A percentile compares a stretch with the other conserved stretches of the same genome.
phyloP scores from a whole-genome alignment of 1,140 invertebrate genomes.

The Glossosoma conforme region DNA sequence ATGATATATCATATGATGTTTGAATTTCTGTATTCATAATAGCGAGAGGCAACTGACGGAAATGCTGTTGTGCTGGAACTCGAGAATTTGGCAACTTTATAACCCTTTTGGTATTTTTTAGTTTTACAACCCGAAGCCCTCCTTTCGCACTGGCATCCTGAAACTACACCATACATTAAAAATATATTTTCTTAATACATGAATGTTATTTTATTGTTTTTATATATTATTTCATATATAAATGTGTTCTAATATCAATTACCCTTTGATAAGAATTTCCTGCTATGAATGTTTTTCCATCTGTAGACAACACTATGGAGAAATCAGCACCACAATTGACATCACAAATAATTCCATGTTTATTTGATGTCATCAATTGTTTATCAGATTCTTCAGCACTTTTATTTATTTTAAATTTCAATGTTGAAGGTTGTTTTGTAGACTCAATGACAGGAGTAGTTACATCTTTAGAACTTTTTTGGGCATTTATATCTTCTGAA shows the following conservation, averaged over 20 bases:
- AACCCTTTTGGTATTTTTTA: conserved; percentile 48
- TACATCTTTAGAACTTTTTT: too few relatives aligned
- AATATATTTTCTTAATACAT: conserved; percentile 12
- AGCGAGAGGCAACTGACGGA: conserved; percentile 12
- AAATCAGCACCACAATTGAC: conserved; percentile 66
- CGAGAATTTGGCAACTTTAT: conserved; percentile 43
- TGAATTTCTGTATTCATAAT: conserved; percentile 3
- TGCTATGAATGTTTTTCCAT: conserved; percentile 56
- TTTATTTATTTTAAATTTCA: background rate
- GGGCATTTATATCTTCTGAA: too few relatives aligned
- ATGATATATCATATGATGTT: background rate
- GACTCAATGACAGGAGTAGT: too few relatives aligned
- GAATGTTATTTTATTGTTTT: too few relatives aligned
- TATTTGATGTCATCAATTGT: conserved; percentile 18
- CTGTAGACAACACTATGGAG: conserved; percentile 59
- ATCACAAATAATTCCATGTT: conserved; percentile 32
- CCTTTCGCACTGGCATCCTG: conserved; percentile 34
- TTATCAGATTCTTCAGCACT: background rate
- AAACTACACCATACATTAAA: conserved; percentile 18
- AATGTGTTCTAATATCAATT: too few relatives aligned
- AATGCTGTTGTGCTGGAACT: conserved; percentile 14
- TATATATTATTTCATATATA: too few relatives aligned
- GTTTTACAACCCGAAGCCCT: conserved; percentile 44
- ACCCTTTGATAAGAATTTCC: conserved; percentile 50
- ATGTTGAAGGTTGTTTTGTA: too few relatives aligned